phyloP scores from a whole-genome alignment of 2,113 vertebrate genomes.

The Paracanthobrama guichenoti region DNA sequence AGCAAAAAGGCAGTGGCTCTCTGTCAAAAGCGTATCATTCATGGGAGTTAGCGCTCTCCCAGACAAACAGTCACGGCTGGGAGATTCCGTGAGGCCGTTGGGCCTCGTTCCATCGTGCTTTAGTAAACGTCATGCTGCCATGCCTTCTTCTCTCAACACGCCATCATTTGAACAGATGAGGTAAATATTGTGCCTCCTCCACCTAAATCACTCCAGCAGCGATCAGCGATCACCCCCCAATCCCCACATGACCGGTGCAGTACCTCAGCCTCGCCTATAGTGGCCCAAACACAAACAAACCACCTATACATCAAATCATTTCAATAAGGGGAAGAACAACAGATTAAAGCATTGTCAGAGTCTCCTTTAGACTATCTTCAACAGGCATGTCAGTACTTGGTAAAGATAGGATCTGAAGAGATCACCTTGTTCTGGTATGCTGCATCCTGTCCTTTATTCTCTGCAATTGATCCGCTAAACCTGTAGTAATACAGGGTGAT shows the following conservation, averaged over 20 bases:
- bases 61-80: slow-evolving; percentile 37
- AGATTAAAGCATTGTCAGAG: background rate
- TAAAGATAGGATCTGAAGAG: background rate
- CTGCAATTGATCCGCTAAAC: background rate
- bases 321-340: background rate
- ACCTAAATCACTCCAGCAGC: slow-evolving; percentile 12
- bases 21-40: slow-evolving; percentile 18
- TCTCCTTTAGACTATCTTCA: too few species aligned
- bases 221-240: background rate
- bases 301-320: background rate
- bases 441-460: background rate
- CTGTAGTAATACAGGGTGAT: background rate
- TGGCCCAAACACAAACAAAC: background rate
- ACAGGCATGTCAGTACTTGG: background rate
- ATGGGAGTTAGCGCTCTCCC: slow-evolving; percentile 6
- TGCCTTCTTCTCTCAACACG: slow-evolving; percentile 16
- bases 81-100: slow-evolving; percentile 20
- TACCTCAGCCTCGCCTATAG: background rate
- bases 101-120: slow-evolving; percentile 14
- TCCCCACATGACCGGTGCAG: background rate
- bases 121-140: slow-evolving; percentile 26
- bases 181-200: slow-evolving; percentile 18
- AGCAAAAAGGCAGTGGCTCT: slow-evolving; percentile 13
- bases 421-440: background rate
- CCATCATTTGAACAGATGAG: slow-evolving; percentile 34